Percentiles rank a stretch among this genome's conserved stretches.
These are phyloP conservation scores for Monoplex corrugatus DNA, from an alignment of 2,888 invertebrate genomes.

Conservation along the genomic window DNA sequence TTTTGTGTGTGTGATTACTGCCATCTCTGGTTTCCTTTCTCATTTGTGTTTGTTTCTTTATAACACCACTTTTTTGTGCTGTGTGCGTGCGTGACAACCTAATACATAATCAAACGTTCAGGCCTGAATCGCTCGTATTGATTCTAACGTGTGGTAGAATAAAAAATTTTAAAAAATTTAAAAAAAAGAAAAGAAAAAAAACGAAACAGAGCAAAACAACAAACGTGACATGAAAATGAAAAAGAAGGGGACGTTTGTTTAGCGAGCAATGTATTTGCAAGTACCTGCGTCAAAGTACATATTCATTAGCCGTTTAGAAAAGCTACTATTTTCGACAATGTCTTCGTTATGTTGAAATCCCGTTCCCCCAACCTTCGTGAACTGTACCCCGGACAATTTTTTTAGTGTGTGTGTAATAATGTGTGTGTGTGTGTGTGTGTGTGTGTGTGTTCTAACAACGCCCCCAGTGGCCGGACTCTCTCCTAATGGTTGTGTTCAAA, in stretches of 20 bases:
- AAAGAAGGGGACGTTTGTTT: too few relatives aligned
- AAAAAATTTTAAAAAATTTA: too few relatives aligned
- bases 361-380: not conserved
- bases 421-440: not conserved
- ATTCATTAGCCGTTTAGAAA: too few relatives aligned
- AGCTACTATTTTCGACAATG: too few relatives aligned
- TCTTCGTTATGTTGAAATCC: not conserved
- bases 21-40: not conserved
- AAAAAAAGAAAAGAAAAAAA: too few relatives aligned
- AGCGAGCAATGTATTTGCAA: too few relatives aligned
- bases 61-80: not conserved
- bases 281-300: too few relatives aligned
- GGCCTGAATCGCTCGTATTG: too few relatives aligned
- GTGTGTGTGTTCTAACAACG: not conserved
- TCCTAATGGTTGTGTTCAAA: slow-evolving; percentile 43
- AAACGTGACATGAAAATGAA: too few relatives aligned
- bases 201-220: too few relatives aligned
- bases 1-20: not conserved
- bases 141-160: too few relatives aligned
- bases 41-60: not conserved
- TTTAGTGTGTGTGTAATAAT: not conserved
- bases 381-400: not conserved
- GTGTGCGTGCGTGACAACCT: not conserved
- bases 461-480: slow-evolving; percentile 29
- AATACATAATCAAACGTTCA: not conserved